Conservation (phyloP, 1,140 invertebrate genomes). For the Bombus impatiens region DNA sequence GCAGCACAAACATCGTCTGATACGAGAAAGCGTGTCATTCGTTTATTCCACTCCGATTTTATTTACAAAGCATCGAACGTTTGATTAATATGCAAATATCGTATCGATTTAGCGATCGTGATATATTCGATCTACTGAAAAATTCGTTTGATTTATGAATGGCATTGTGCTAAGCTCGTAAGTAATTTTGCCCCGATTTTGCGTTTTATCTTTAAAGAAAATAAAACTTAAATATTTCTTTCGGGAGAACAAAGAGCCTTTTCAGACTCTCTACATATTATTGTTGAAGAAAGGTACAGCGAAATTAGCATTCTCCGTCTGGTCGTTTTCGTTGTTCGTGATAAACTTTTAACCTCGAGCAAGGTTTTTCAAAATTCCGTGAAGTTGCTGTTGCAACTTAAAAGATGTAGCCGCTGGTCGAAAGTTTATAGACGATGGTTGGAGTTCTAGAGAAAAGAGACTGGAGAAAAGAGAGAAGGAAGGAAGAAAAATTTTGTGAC, state of each 20-base stretch:
- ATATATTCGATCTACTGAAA: not conserved
- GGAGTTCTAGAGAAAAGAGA: not conserved
- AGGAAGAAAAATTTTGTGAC: not conserved
- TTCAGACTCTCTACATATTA: not conserved
- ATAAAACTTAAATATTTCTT: not conserved
- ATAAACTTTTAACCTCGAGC: not conserved
- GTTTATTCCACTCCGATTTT: not conserved
- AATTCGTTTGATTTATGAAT: not conserved
- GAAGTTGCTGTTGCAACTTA: not conserved
- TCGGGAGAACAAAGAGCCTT: not conserved
- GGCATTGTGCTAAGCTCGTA: not conserved
- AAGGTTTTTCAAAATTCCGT: not conserved
- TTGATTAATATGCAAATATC: not conserved
- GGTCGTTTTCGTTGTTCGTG: not conserved
- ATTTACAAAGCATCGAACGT: not conserved
- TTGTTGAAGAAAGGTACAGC: not conserved
- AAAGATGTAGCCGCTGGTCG: not conserved
- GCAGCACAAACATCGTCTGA: not conserved
- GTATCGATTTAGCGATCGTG: too few relatives aligned
- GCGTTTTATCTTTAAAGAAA: not conserved
- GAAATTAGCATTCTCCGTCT: not conserved
- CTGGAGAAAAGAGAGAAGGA: not conserved
- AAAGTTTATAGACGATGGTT: slow-evolving; percentile 16
- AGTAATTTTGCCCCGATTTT: not conserved
- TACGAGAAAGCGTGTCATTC: not conserved